phyloP scores from a whole-genome alignment of 2,888 invertebrate genomes.

The Tenthredo livida region DNA sequence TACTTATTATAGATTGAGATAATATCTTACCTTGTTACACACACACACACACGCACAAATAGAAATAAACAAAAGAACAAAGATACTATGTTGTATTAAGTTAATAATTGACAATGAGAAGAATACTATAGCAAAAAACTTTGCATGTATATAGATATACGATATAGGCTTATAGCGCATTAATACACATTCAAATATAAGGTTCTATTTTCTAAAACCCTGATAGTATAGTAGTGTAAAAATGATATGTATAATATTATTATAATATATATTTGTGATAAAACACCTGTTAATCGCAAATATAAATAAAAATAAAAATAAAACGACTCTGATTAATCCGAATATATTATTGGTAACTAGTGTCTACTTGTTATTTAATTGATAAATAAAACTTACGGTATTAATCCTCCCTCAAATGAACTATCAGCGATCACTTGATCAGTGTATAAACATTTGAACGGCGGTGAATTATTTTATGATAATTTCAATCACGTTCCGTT shows the following conservation, averaged over 20 bases:
- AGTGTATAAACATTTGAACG: constrained; percentile 18
- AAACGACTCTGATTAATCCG: not conserved
- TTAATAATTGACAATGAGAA: not conserved
- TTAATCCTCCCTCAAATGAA: not conserved
- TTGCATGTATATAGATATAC: too few relatives aligned
- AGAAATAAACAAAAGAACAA: not conserved
- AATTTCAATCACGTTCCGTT: not conserved
- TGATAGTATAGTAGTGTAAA: not conserved
- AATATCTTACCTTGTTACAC: not conserved
- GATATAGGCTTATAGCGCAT: not conserved
- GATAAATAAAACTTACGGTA: not conserved
- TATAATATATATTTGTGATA: too few relatives aligned
- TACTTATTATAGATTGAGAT: not conserved
- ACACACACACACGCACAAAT: not conserved
- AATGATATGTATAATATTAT: too few relatives aligned
- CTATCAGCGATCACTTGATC: not conserved
- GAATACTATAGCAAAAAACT: not conserved
- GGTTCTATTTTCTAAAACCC: not conserved
- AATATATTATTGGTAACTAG: not conserved
- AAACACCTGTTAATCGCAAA: not conserved
- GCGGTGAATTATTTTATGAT: not conserved
- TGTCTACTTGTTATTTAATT: not conserved
- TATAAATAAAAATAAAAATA: not conserved
- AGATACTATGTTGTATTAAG: not conserved
- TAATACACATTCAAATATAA: not conserved